phyloP scores from a whole-genome alignment of 2,888 invertebrate species.

The Ypsolopha sequella region DNA sequence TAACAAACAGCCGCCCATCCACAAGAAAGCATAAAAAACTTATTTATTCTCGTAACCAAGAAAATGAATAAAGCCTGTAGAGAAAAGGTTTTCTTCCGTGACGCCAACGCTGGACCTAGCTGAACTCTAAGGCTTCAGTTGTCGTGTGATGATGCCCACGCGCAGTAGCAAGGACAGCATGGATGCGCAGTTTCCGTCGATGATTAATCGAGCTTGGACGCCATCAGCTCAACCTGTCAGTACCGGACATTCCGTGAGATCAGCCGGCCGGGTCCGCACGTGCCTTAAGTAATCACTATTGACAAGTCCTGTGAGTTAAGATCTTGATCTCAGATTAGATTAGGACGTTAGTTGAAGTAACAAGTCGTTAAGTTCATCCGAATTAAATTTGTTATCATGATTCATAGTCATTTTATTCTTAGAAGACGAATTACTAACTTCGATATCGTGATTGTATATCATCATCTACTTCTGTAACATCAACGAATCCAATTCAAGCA shows the following conservation, averaged over 20 bases:
- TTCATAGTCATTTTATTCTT: too few relatives aligned
- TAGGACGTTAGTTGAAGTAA: too few relatives aligned
- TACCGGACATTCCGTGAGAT: conserved; percentile 52
- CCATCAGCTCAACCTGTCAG: conserved; percentile 22
- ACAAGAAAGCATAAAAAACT: too few relatives aligned
- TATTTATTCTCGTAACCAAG: too few relatives aligned
- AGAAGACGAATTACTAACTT: too few relatives aligned
- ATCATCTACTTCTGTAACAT: too few relatives aligned
- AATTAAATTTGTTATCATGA: too few relatives aligned
- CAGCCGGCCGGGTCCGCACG: conserved; percentile 32
- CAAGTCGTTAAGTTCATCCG: too few relatives aligned
- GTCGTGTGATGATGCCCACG: conserved; percentile 54
- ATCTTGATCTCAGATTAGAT: too few relatives aligned
- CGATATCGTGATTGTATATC: too few relatives aligned
- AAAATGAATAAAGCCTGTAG: neutral
- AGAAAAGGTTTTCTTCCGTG: conserved; percentile 9
- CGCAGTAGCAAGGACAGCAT: conserved; percentile 44
- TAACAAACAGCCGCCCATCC: too few relatives aligned
- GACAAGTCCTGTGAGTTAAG: neutral
- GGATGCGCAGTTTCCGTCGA: conserved; percentile 60
- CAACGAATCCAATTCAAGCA: too few relatives aligned
- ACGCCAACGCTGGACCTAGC: conserved; percentile 23
- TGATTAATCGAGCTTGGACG: conserved; percentile 55
- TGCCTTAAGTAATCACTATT: conserved; percentile 8
- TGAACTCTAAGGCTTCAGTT: conserved; percentile 28